A percentile compares a stretch with the other conserved stretches of the same genome.
Conservation (phyloP, 37 sponge, comb jelly and placozoan genomes). For the Haliclona indistincta region DNA sequence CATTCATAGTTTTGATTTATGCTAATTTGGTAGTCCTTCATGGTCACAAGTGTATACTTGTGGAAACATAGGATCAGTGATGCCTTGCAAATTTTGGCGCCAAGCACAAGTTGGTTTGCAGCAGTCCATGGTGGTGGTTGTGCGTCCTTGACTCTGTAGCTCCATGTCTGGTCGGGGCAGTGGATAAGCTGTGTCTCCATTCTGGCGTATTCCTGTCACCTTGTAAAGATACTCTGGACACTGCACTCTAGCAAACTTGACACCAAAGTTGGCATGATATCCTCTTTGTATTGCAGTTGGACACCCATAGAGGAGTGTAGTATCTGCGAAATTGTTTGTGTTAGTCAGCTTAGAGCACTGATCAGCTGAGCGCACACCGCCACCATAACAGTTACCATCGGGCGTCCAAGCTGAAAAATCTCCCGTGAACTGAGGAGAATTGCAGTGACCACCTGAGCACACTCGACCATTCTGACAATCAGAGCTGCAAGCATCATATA, state of each 20-base stretch:
- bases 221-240: constrained; percentile 23
- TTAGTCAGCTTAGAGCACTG: constrained; percentile 1
- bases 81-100: constrained; percentile 6
- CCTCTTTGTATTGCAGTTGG: not conserved
- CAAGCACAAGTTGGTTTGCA: constrained; percentile 36
- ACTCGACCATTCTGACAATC: constrained; percentile 17
- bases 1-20: too few relatives aligned
- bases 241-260: constrained; percentile 10
- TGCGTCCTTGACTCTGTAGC: not conserved
- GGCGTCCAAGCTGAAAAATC: constrained; percentile 28
- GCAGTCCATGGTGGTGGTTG: constrained; percentile 38
- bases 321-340: constrained; percentile 16
- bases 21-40: constrained; percentile 5
- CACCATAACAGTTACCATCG: constrained; percentile 34
- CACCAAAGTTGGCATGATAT: constrained; percentile 16
- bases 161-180: not conserved
- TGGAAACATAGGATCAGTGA: constrained; percentile 21
- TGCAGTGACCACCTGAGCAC: constrained; percentile 35
- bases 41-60: constrained; percentile 28
- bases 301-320: constrained; percentile 25
- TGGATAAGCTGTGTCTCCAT: not conserved
- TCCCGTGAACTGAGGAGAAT: constrained; percentile 27
- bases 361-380: constrained; percentile 5
- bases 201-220: constrained; percentile 9
- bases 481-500: constrained; percentile 28